phyloP scores from a whole-genome alignment of 2,888 invertebrate species.

The Cryptus viduatorius region DNA sequence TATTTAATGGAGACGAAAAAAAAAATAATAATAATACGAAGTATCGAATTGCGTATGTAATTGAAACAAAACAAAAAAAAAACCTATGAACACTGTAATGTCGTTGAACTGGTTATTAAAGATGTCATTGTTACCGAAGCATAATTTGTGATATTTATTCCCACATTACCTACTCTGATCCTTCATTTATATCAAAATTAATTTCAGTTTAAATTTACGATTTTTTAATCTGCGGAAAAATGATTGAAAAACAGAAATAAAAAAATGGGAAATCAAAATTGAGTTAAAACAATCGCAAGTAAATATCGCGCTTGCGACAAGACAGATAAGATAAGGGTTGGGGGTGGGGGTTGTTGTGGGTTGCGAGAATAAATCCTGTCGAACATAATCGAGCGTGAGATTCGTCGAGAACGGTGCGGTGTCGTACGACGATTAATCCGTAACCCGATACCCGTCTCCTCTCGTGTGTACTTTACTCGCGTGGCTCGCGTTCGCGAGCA shows the following conservation, averaged over 20 bases:
- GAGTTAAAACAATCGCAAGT: background rate
- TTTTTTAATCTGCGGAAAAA: background rate
- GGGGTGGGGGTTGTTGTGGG: constrained; percentile 25
- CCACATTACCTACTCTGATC: constrained; percentile 23
- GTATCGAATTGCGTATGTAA: constrained; percentile 80
- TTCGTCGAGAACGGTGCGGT: constrained; percentile 40
- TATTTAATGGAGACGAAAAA: constrained; percentile 77
- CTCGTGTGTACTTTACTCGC: constrained; percentile 63
- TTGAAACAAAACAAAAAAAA: constrained; percentile 72
- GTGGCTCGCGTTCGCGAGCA: constrained; percentile 37
- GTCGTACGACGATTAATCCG: constrained; percentile 64
- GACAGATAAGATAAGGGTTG: background rate
- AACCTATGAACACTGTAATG: constrained; percentile 72
- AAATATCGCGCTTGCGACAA: background rate
- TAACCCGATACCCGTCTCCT: constrained; percentile 58
- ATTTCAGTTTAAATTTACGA: background rate
- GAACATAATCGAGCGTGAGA: constrained; percentile 58
- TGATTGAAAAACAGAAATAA: background rate
- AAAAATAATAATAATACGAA: constrained; percentile 73
- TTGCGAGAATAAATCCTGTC: constrained; percentile 46
- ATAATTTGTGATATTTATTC: constrained; percentile 72
- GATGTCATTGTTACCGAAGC: constrained; percentile 85
- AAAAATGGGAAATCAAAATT: background rate
- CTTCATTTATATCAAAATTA: background rate
- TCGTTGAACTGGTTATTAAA: constrained; percentile 85